A percentile compares a stretch with the other conserved stretches of the same genome.
phyloP scores from a whole-genome alignment of 2,888 invertebrate genomes.

The Ectobius pallidus region DNA sequence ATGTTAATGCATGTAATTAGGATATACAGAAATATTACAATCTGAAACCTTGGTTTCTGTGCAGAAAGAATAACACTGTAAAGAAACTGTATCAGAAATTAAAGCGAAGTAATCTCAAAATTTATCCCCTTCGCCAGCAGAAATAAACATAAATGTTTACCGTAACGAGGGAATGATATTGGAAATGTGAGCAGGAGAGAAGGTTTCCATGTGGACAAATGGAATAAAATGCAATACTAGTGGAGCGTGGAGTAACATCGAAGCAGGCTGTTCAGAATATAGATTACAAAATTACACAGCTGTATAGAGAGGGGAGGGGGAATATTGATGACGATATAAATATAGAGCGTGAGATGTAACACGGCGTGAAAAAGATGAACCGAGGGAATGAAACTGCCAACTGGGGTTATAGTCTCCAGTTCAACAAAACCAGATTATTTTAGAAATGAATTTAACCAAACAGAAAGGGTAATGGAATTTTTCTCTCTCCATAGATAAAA shows the following conservation, averaged over 20 bases:
- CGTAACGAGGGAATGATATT: neutral
- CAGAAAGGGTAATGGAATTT: no score
- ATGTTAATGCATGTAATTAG: no score
- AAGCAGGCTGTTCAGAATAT: constrained; percentile 5
- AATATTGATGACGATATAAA: neutral
- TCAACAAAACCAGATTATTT: no score
- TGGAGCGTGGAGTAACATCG: neutral
- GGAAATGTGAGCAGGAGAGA: neutral
- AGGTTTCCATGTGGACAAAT: neutral
- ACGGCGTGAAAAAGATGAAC: neutral
- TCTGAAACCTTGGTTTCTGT: no score
- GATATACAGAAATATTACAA: no score
- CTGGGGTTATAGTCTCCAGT: no score
- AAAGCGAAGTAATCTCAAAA: no score
- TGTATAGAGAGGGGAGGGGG: neutral
- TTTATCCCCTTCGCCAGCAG: neutral
- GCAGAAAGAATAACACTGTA: no score
- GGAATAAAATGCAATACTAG: neutral
- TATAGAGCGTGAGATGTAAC: neutral
- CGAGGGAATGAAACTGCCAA: neutral
- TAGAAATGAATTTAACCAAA: no score
- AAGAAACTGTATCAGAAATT: no score
- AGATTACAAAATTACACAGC: constrained; percentile 11
- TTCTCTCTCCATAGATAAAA: no score
- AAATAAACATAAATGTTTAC: neutral